Evolutionary conservation across 2,113 vertebrate genomes (phyloP), one percentile per base, ranked within the genome.

Genomic region (Myotis lucifugus): DNA sequence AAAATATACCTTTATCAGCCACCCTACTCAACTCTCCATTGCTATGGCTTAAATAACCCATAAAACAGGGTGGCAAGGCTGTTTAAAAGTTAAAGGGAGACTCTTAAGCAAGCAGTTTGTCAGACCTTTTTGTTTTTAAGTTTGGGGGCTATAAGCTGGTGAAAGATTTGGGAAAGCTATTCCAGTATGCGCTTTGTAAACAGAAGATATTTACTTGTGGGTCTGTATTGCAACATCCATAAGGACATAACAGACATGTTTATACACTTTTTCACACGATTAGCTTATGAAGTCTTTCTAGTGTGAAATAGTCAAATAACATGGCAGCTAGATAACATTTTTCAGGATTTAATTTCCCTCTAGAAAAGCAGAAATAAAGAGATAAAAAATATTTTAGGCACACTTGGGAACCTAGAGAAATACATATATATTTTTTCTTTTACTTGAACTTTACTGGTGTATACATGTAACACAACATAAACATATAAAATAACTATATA

Each of bases 61-160:
- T 42, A 90, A 95, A 97, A 97, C 52, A 50, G 37, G 18, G 88
- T 81, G 29, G 66, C 5, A 34, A 67, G 50, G 83, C 92, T 98
- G 97, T 97, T 97, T 97, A 98, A 97, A 95, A 97, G 91, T 0
- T 6, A 95, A 82, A 4, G 59, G 12, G 64, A 94, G 85, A 48
- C 81, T 29, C 79, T 81, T 88, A 97, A 94, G 64, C 95, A 95
- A 85, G 84, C 82, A 93, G 95, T 96, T 37, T 1, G 92, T 85
- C 42, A 46, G 46, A 77, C 5, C 56, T 85, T 97, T 96, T 77
- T 86, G 46, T 88, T 96, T 96, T 81, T 59, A 91, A 95, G 64
- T 79, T 90, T 94, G 88, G 94, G 67, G 67, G 81, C 59, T 96
- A 85, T 11, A 92, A 93, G 86, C 64, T 66, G 59, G 34, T 85